Base-by-base conservation (phyloP, 2,888 invertebrate genomes). In the Phragmatobia fuliginosa region DNA sequence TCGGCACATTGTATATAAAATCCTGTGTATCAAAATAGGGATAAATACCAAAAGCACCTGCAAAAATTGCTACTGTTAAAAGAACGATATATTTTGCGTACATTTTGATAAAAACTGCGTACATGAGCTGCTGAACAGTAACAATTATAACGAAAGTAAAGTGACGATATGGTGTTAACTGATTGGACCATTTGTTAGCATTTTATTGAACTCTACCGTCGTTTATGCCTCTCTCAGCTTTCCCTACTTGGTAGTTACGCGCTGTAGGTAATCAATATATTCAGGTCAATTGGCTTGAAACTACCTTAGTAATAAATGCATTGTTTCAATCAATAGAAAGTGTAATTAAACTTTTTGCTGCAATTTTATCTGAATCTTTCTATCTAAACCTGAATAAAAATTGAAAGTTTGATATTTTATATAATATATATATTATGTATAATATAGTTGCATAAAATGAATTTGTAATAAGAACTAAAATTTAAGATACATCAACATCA, bases 21-120 rank as follows among this genome's bases (percentile, higher is more conserved):
- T 94, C 95, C 78, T 95, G 94, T 1, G 95, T 95, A 73, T 95
- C 95, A 71, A 94, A 95, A 73, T 94, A 95, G 3, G 95, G 94
- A 75, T 95, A 95, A 70, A 94, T 94, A 49, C 88, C 87, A n/a
- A 78, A 73, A 68, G 78, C 81, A 36, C 73, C 67, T 10, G 81
- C 73, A 6, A 85, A 72, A 21, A 71, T 36, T 16, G 89, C 65
- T 52, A 80, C 74, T 18, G 81, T 78, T 62, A 92, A 81, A 76
- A 90, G 82, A 68, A 83, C 89, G 83, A 90, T 85, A 75, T 87
- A 85, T 82, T 86, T 88, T 75, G 83, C 76, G 83, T 77, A 87
- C 94, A 94, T 94, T 86, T 90, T 92, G 85, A 67, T 75, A 66
- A 65, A 72, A 82, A 93, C 88, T 92, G 85, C 78, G 70, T 73